Evolutionary conservation across 2,888 invertebrate species (phyloP).

Genomic region (Clostera curtula): DNA sequence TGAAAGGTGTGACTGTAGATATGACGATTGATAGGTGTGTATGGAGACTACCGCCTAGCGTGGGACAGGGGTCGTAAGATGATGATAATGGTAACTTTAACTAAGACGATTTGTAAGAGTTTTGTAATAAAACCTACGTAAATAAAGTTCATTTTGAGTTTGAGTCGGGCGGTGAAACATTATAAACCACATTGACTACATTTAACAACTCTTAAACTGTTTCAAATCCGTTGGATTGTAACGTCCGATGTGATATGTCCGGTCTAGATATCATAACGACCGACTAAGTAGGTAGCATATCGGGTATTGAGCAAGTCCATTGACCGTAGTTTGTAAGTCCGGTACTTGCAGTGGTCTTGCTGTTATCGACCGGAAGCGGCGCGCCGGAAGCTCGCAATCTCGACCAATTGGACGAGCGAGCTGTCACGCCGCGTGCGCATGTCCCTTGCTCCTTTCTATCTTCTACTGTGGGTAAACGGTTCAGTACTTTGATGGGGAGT

Average conservation of each 20-base stretch:
- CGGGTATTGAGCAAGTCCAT: slow-evolving; percentile 42
- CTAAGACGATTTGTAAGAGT: too few relatives aligned
- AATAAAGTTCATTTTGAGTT: too few relatives aligned
- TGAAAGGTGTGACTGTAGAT: too few relatives aligned
- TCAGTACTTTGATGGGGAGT: not conserved
- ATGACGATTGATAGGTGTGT: too few relatives aligned
- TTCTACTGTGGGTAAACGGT: slow-evolving; percentile 6
- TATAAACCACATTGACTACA: too few relatives aligned
- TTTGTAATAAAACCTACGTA: too few relatives aligned
- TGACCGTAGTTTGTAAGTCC: slow-evolving; percentile 56
- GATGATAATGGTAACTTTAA: too few relatives aligned
- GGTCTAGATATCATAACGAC: slow-evolving; percentile 21
- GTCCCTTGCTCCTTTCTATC: slow-evolving; percentile 39
- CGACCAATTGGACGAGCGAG: slow-evolving; percentile 65
- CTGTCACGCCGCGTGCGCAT: slow-evolving; percentile 64
- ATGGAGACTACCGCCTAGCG: too few relatives aligned
- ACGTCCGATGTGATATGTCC: slow-evolving; percentile 20
- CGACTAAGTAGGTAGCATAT: slow-evolving; percentile 21
- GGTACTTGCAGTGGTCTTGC: slow-evolving; percentile 46
- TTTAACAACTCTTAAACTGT: slow-evolving; percentile 1
- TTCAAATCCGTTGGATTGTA: slow-evolving; percentile 8
- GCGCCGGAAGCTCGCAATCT: slow-evolving; percentile 71
- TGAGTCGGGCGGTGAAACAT: too few relatives aligned
- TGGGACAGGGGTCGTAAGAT: too few relatives aligned
- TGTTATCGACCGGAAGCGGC: slow-evolving; percentile 67